Conservation (phyloP, 1,140 invertebrate genomes). For the Drosophila tropicalis region DNA sequence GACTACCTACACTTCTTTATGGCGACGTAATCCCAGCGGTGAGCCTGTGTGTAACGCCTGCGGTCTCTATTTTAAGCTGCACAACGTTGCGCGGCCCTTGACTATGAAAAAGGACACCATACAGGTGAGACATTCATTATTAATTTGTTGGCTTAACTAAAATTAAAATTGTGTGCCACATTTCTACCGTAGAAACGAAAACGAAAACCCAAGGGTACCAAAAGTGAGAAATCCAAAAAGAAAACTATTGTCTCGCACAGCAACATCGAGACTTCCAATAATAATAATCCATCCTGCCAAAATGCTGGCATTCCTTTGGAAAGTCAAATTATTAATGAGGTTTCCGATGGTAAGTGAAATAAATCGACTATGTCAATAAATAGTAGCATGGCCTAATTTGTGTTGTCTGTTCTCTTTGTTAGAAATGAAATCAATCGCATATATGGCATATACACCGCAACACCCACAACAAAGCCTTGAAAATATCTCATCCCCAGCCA, state of each 20-base stretch:
- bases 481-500: conserved; percentile 61
- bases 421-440: conserved; percentile 71
- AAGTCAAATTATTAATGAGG: conserved; percentile 39
- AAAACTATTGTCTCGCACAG: conserved; percentile 37
- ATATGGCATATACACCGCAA: conserved; percentile 67
- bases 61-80: conserved; percentile 96
- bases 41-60: conserved; percentile 98
- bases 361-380: neutral
- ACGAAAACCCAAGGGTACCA: conserved; percentile 91
- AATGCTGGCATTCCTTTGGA: conserved; percentile 42
- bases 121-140: conserved; percentile 84
- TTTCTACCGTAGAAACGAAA: conserved; percentile 89
- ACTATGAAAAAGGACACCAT: conserved; percentile 99
- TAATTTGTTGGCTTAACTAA: conserved; percentile 44
- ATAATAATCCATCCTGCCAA: conserved; percentile 39
- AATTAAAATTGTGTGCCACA: neutral
- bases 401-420: conserved; percentile 69
- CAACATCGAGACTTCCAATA: conserved; percentile 31
- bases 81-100: conserved; percentile 92
- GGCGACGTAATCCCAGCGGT: conserved; percentile 93
- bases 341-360: conserved; percentile 55
- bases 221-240: conserved; percentile 68
- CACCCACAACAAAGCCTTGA: conserved; percentile 53
- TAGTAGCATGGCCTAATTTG: conserved; percentile 68
- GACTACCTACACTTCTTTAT: conserved; percentile 93